A percentile compares a stretch with the other conserved stretches of the same genome.
These are phyloP conservation scores for Timema podura DNA, from an alignment of 2,888 invertebrate genomes.

Conservation along the genomic window DNA sequence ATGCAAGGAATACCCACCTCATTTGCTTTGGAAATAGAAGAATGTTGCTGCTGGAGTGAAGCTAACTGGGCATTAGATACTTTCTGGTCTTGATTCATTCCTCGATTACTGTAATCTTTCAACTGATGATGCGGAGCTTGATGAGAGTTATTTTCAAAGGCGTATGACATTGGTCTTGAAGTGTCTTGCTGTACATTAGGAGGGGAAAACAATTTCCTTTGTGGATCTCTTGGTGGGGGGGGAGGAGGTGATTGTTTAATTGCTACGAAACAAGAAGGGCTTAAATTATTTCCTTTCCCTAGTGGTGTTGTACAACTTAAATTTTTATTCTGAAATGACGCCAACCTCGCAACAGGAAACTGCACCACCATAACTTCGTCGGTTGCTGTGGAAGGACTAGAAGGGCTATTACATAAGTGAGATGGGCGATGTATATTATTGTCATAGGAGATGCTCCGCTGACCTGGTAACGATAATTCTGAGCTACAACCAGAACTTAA, in stretches of 20 bases:
- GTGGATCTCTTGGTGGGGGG: conserved; percentile 75
- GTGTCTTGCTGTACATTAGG: conserved; percentile 39
- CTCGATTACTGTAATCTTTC: neutral
- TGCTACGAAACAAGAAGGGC: conserved; percentile 17
- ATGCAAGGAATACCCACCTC: neutral
- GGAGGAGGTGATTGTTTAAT: conserved; percentile 57
- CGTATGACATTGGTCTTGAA: conserved; percentile 52
- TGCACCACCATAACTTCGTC: conserved; percentile 51
- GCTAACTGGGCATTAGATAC: too few relatives aligned
- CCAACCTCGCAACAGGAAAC: conserved; percentile 49
- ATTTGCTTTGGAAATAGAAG: neutral
- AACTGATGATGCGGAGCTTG: neutral
- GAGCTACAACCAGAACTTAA: neutral
- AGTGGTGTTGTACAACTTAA: conserved; percentile 6
- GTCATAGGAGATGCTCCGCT: conserved; percentile 28
- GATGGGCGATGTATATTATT: conserved; percentile 25
- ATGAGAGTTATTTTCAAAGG: conserved; percentile 42
- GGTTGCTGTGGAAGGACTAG: conserved; percentile 9
- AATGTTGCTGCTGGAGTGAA: conserved; percentile 5
- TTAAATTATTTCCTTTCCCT: conserved; percentile 1
- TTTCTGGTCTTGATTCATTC: neutral
- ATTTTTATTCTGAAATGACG: conserved; percentile 8
- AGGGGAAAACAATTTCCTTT: conserved; percentile 52
- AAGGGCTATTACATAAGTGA: neutral
- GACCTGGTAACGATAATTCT: conserved; percentile 22